Base-by-base conservation (phyloP, 2,113 vertebrate species). In the Campylomormyrus numenius region DNA sequence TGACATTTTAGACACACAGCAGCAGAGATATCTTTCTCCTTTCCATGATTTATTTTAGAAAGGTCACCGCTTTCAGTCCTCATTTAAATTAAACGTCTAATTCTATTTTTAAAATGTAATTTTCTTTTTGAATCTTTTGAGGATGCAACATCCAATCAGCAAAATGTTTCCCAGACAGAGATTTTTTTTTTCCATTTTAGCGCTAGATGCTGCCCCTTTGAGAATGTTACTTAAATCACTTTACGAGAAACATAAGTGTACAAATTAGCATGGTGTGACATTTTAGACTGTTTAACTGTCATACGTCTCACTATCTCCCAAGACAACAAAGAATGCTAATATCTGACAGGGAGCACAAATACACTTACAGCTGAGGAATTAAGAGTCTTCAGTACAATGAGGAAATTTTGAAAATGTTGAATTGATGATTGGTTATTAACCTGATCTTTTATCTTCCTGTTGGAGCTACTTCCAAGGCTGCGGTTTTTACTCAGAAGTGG, bases 101-200 rank as follows among this genome's bases (percentile, higher is more conserved):
- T 80, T 53, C 31, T 39, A 52, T 90, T 90, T 80, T 45, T 86
- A 46, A 48, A 86, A 87, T 27, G 53, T 87, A 56, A 87, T 90
- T 49, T 66, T 86, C 53, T 27, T 50, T 49, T 19, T n/a, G 27
- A 90, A 50, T 48, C 24, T 90, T 90, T 66, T 70, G 52, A 70
- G 50, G 52, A 85, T 84, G 77, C 35, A 31, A 70, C n/a, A 49
- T 6, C 42, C 24, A 86, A 24, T 39, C 83, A 46, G 21, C 48
- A 83, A 66, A 62, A 87, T 48, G 19, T 35, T n/a, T 87, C 7
- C 66, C 48, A 52, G 31, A 52, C 85, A 49, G 35, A 85, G 42
- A 39, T 4, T 17, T 35, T 77, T 31, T 35, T 35, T 13, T 6
- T 19, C n/a, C 35, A 10, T 35, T 35, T 77, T 39, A 39, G 70